Percentiles rank a stretch among this genome's conserved stretches.
Evolutionary conservation across 2,113 vertebrate species (phyloP).

Genomic region (Sebastes schlegelii): DNA sequence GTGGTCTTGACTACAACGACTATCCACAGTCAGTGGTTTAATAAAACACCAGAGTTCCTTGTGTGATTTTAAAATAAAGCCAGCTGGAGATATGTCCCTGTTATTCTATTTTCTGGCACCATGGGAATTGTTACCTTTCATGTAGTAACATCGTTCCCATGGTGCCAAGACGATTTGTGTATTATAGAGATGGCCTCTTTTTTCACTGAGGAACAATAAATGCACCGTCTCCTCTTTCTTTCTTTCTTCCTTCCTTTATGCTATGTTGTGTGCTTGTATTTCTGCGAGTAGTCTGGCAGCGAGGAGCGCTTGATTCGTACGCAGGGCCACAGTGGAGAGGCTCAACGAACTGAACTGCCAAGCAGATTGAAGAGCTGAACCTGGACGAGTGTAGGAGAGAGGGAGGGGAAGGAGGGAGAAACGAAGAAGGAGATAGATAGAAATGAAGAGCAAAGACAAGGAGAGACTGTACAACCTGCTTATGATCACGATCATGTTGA

Average conservation of each 20-base stretch:
- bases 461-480: neutral
- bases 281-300: neutral
- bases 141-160: neutral
- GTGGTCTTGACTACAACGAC: no score
- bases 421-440: neutral
- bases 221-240: neutral
- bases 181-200: neutral
- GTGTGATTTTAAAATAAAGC: neutral
- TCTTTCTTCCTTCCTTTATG: neutral
- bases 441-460: neutral
- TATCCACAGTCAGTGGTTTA: neutral
- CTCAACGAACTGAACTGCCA: conserved; percentile 5
- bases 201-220: neutral
- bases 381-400: neutral
- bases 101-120: neutral
- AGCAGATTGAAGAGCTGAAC: conserved; percentile 6
- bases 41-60: neutral
- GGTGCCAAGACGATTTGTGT: neutral
- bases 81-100: neutral
- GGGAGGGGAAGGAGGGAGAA: neutral
- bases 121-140: neutral
- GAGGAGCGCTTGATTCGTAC: neutral
- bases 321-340: conserved; percentile 8
- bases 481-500: neutral
- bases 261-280: neutral